Evolutionary conservation across 2,888 invertebrate genomes (phyloP).

Genomic region (Malthinus flaveolus): DNA sequence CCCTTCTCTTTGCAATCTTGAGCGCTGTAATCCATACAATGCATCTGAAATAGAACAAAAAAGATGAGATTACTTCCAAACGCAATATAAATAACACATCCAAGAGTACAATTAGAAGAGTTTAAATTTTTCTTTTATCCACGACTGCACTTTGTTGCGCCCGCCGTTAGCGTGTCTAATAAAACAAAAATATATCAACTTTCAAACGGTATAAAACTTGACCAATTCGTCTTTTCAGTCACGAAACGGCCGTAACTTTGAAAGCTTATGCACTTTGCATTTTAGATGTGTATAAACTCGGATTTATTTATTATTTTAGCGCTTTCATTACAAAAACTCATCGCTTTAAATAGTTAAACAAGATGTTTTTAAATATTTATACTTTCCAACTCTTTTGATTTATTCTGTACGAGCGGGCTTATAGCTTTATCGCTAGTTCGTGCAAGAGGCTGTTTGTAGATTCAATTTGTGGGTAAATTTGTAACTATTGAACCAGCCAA

Average conservation of each 20-base stretch:
- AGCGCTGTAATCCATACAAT: constrained; percentile 46
- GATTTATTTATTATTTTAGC: constrained; percentile 18
- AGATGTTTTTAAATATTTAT: too few species aligned
- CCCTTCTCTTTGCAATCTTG: constrained; percentile 43
- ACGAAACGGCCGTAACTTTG: constrained; percentile 14
- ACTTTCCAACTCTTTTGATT: too few species aligned
- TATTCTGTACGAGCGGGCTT: too few species aligned
- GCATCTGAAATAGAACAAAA: constrained; percentile 43
- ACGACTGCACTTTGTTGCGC: constrained; percentile 11
- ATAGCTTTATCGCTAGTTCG: too few species aligned
- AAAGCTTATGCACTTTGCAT: constrained; percentile 19
- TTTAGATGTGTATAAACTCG: constrained; percentile 8
- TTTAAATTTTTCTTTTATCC: neutral
- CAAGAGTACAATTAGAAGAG: too few species aligned
- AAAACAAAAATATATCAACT: constrained; percentile 1
- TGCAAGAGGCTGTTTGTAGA: too few species aligned
- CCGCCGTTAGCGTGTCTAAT: neutral
- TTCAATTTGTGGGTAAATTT: too few species aligned
- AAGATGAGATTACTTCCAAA: neutral
- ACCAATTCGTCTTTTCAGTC: constrained; percentile 19
- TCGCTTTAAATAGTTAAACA: too few species aligned
- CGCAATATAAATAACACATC: too few species aligned
- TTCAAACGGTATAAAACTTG: constrained; percentile 10
- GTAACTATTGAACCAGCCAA: too few species aligned
- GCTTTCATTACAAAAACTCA: neutral